Base-by-base conservation (phyloP, 2,113 vertebrate species). In the Cynopterus brachyotis region DNA sequence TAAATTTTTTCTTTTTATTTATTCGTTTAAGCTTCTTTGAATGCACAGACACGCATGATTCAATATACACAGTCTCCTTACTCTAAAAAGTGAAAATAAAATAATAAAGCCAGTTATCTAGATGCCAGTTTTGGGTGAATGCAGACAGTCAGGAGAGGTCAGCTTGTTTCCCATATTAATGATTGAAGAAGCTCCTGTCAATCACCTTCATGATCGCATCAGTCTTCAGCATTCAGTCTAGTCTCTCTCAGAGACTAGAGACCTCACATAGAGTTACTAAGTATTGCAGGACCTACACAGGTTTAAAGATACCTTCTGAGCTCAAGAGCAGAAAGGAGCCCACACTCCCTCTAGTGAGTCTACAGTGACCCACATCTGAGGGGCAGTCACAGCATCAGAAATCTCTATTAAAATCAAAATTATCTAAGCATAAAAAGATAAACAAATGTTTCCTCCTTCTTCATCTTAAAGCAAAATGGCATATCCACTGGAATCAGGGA, bases 351-450 rank as follows among this genome's bases (percentile, higher is more conserved):
- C 70, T 19, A 22, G 20, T 70, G 90, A 81, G 28, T 81, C 78
- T 70, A 59, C 22, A 83, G 42, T 6, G 9, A 24, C n/a, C 7
- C 13, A 42, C 50, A 78, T 66, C 82, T 67, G 42, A 90, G 50
- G 19, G 53, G 35, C 5, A 72, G 10, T 19, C 47, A 66, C 3
- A 11, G 28, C 35, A 50, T 37, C 87, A 83, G 35, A 80, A 26
- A 20, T 20, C 26, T 32, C n/a, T 83, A 62, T 57, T 82, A 90
- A 96, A 86, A 79, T 96, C 67, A 85, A 95, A 94, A 40, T 94
- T 57, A 89, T 16, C 45, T 91, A 72, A 62, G 79, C 32, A 84
- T 22, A 26, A 85, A 89, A 53, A 26, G 15, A 72, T 50, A 50
- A 50, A 50, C 50, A 89, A 93, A 35, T 0, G 28, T 42, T 67